These are phyloP conservation scores for Laticauda laticaudata DNA, from an alignment of 2,113 vertebrate genomes.

Conservation along the genomic window DNA sequence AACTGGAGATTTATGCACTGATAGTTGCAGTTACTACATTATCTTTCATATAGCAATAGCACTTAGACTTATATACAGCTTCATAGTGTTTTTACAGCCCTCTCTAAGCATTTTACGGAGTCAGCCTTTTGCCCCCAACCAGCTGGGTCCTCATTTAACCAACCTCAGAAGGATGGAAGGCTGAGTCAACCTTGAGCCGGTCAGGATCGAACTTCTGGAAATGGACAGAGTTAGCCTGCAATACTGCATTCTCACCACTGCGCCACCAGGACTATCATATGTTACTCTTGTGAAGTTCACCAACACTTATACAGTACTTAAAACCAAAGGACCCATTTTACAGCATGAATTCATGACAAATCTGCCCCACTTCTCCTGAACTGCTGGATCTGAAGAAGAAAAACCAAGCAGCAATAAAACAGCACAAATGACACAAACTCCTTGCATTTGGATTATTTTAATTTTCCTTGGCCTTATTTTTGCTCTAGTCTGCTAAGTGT, in stretches of 20 bases:
- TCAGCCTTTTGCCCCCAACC: not conserved
- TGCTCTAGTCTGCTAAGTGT: not conserved
- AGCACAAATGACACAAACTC: not conserved
- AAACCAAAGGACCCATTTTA: not conserved
- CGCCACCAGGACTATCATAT: not conserved
- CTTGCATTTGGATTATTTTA: not conserved
- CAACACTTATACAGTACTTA: not conserved
- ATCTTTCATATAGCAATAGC: not conserved
- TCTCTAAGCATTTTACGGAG: not conserved
- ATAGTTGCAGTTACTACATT: not conserved
- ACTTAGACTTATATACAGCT: not conserved
- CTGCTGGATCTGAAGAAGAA: not conserved
- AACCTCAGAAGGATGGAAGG: not conserved
- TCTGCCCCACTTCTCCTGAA: not conserved
- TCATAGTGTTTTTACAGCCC: not conserved
- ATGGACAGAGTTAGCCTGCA: not conserved
- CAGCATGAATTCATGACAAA: not conserved
- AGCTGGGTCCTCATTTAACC: not conserved
- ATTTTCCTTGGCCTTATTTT: not conserved
- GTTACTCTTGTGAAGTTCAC: not conserved
- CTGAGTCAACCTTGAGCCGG: not conserved
- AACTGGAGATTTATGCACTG: not conserved
- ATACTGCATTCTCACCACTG: not conserved
- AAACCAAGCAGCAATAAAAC: not conserved
- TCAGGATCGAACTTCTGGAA: not conserved